These are phyloP conservation scores for Mastigias papua DNA, from an alignment of 30 jellyfish, hydroid and myxozoan species.

Conservation along the genomic window DNA sequence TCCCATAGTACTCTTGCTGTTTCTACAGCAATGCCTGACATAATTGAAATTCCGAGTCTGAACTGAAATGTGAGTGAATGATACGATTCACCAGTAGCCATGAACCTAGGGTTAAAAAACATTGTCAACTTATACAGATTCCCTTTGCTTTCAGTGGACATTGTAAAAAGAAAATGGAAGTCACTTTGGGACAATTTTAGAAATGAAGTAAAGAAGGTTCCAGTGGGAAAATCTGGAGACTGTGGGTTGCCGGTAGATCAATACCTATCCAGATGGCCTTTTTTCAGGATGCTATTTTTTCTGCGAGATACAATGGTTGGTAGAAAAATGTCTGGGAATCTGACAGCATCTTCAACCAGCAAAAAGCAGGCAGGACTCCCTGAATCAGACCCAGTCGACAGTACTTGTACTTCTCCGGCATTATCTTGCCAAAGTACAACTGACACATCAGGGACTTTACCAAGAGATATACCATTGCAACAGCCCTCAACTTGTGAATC, in stretches of 20 bases:
- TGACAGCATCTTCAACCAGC: not conserved
- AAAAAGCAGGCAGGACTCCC: too few species aligned
- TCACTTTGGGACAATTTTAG: constrained; percentile 38
- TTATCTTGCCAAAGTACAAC: too few species aligned
- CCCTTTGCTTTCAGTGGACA: constrained; percentile 31
- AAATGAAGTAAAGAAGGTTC: constrained; percentile 25
- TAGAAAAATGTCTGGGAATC: constrained; percentile 28
- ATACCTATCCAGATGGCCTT: constrained; percentile 52
- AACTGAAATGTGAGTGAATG: too few species aligned
- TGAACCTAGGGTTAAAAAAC: too few species aligned
- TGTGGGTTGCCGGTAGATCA: constrained; percentile 40
- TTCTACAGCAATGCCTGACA: constrained; percentile 1
- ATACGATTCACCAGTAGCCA: constrained; percentile 45
- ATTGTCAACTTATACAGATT: too few species aligned
- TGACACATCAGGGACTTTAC: too few species aligned
- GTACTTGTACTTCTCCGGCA: too few species aligned
- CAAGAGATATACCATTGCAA: too few species aligned
- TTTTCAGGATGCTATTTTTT: constrained; percentile 45
- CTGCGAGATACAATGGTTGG: constrained; percentile 31
- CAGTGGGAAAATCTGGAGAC: constrained; percentile 20
- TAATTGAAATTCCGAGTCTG: constrained; percentile 11
- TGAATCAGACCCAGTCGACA: too few species aligned
- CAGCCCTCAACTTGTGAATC: too few species aligned
- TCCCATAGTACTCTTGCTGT: too few species aligned
- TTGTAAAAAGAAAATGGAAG: constrained; percentile 25